Conservation (phyloP, 2,888 invertebrate species). For the Octodonta nipae region DNA sequence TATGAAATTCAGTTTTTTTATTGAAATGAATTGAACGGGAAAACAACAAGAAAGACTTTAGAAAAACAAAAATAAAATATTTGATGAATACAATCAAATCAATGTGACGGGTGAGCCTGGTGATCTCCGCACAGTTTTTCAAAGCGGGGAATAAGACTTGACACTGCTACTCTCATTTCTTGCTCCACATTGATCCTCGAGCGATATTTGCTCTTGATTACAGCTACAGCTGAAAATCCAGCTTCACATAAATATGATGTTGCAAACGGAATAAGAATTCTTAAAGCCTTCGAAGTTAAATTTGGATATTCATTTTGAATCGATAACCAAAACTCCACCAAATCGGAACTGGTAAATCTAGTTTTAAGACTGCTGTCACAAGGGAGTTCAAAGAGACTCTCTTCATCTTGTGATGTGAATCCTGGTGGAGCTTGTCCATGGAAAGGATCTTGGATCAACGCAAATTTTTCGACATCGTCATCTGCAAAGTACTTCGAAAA, state of each 20-base stretch:
- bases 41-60: neutral
- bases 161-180: conserved; percentile 4
- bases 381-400: too few relatives aligned
- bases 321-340: conserved; percentile 1
- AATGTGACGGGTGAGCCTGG: neutral
- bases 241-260: conserved; percentile 3
- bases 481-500: too few relatives aligned
- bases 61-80: neutral
- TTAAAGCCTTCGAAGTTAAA: conserved; percentile 1
- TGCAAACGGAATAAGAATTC: conserved; percentile 3
- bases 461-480: conserved; percentile 2
- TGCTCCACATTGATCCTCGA: conserved; percentile 4
- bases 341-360: too few relatives aligned
- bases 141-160: neutral
- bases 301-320: too few relatives aligned
- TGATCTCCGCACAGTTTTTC: conserved; percentile 1
- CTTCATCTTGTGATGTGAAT: too few relatives aligned
- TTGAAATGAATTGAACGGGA: neutral
- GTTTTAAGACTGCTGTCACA: too few relatives aligned
- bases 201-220: too few relatives aligned
- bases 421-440: conserved; percentile 5
- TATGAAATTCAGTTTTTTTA: neutral
- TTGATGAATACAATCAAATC: neutral
- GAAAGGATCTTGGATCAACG: conserved; percentile 5
- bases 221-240: too few relatives aligned